A percentile compares a stretch with the other conserved stretches of the same genome.
Conservation (phyloP, 2,888 invertebrate species). For the Nomada fabriciana region DNA sequence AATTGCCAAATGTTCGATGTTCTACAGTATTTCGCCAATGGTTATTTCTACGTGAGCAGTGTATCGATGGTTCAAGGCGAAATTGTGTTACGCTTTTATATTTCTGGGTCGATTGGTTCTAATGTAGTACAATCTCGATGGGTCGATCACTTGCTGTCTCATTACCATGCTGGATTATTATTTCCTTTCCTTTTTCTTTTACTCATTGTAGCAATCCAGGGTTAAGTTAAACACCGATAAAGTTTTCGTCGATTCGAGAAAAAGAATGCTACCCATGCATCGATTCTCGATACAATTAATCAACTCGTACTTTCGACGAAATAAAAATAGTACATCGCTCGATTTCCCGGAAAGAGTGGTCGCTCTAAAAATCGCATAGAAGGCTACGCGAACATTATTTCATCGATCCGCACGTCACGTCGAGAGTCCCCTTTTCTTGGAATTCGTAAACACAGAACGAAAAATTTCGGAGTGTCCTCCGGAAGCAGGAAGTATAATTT, state of each 20-base stretch:
- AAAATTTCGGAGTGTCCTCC: not conserved
- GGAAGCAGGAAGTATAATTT: constrained; percentile 29
- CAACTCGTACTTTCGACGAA: constrained; percentile 1
- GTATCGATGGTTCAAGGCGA: not conserved
- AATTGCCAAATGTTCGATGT: too few relatives aligned
- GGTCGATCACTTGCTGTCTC: not conserved
- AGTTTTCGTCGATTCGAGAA: not conserved
- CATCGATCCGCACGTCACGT: not conserved
- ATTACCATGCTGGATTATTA: not conserved
- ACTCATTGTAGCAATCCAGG: too few relatives aligned
- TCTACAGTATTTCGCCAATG: not conserved
- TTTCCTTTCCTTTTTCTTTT: not conserved
- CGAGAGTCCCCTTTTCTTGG: constrained; percentile 7
- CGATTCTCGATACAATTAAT: constrained; percentile 1
- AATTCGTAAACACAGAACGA: not conserved
- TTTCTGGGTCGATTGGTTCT: constrained; percentile 24
- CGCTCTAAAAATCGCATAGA: not conserved
- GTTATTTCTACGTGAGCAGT: not conserved
- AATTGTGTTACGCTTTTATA: constrained; percentile 15
- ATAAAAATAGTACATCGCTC: constrained; percentile 20
- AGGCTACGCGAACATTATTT: constrained; percentile 20
- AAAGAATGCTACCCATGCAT: not conserved
- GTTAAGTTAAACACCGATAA: too few relatives aligned
- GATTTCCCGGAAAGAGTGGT: constrained; percentile 17
- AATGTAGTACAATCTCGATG: not conserved